Percentiles rank a stretch among this genome's conserved stretches.
These are phyloP conservation scores for Premnoplex brunnescens DNA, from an alignment of 2,797 vertebrate species.

Conservation along the genomic window DNA sequence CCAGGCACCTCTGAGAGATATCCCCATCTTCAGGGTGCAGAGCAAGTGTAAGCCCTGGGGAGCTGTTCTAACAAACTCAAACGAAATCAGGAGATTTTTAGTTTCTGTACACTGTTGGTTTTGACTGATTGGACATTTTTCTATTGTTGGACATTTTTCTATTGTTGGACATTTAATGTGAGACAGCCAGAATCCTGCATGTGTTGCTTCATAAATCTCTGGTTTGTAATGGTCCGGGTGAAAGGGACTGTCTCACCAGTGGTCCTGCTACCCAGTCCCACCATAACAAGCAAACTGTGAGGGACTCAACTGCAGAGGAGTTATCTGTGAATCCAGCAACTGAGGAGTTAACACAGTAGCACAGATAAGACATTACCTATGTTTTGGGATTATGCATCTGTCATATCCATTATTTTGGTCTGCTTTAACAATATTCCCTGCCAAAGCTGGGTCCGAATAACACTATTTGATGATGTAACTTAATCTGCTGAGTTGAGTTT, in stretches of 20 bases:
- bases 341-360: not conserved
- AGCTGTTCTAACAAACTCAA: not conserved
- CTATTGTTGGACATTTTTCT: not conserved
- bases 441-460: not conserved
- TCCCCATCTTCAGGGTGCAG: accelerated
- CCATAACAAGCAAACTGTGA: not conserved
- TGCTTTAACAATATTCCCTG: not conserved
- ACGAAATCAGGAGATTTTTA: not conserved
- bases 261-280: not conserved
- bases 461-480: not conserved
- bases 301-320: not conserved
- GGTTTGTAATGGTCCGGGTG: not conserved
- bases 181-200: not conserved
- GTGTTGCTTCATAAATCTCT: not conserved
- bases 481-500: not conserved
- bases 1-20: accelerated
- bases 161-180: not conserved
- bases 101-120: accelerated
- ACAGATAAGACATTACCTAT: not conserved
- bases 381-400: not conserved
- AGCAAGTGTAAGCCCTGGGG: not conserved
- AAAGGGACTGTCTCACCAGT: not conserved
- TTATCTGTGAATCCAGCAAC: not conserved
- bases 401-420: not conserved
- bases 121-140: not conserved